These are phyloP conservation scores for Coronaproctus castanopsis DNA, from an alignment of 2,888 invertebrate genomes.

Conservation along the genomic window DNA sequence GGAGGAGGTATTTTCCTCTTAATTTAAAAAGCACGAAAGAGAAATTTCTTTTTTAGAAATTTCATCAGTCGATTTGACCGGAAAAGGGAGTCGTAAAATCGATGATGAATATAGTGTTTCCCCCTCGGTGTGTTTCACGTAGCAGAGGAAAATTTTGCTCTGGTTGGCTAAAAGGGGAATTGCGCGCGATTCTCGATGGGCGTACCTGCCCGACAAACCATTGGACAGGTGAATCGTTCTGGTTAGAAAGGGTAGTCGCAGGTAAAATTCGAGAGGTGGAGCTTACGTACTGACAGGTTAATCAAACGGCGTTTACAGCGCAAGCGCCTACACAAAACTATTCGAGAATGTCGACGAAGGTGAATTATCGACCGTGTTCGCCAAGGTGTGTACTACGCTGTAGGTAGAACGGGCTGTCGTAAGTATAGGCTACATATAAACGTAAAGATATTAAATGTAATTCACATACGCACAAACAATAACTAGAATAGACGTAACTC, in stretches of 20 bases:
- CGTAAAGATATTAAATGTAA: too few relatives aligned
- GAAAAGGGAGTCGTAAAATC: too few relatives aligned
- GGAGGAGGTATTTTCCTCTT: too few relatives aligned
- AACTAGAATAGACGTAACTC: too few relatives aligned
- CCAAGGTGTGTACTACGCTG: not conserved
- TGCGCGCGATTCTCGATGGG: not conserved
- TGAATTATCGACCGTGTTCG: conserved; percentile 3
- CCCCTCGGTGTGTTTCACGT: too few relatives aligned
- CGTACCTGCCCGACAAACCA: not conserved
- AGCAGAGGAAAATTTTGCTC: not conserved
- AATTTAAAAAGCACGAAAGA: too few relatives aligned
- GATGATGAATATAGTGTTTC: too few relatives aligned
- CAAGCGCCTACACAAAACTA: not conserved
- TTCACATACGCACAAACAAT: too few relatives aligned
- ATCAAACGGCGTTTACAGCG: not conserved
- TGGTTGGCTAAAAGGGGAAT: not conserved
- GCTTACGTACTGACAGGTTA: not conserved
- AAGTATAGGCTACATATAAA: too few relatives aligned
- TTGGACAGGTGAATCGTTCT: not conserved
- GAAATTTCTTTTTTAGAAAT: too few relatives aligned
- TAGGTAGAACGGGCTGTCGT: not conserved
- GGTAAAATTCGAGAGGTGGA: not conserved
- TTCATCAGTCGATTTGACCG: too few relatives aligned
- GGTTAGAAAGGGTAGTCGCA: not conserved
- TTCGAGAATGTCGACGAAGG: too few relatives aligned